A percentile compares a stretch with the other conserved stretches of the same genome.
Conservation (phyloP, 2,888 invertebrate genomes). For the Timema cristinae region DNA sequence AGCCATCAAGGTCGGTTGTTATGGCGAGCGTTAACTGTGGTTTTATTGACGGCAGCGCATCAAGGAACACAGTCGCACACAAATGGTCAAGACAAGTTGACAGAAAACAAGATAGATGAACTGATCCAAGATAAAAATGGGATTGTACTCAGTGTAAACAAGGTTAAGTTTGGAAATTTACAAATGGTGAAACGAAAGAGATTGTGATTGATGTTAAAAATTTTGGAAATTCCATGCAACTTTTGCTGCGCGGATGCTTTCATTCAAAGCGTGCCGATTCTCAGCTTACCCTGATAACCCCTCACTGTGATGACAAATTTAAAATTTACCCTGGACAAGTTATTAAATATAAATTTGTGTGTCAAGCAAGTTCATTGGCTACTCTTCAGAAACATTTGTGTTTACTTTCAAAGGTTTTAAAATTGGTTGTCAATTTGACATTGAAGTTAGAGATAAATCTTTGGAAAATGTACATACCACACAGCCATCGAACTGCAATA, state of each 20-base stretch:
- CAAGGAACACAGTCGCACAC: not conserved
- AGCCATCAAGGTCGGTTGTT: slow-evolving; percentile 58
- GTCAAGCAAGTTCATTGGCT: slow-evolving; percentile 57
- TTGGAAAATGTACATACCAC: not conserved
- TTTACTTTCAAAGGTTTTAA: slow-evolving; percentile 59
- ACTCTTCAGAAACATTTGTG: slow-evolving; percentile 56
- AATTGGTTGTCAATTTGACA: slow-evolving; percentile 55
- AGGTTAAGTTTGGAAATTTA: slow-evolving; percentile 44
- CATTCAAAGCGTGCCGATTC: slow-evolving; percentile 51
- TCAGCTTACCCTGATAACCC: slow-evolving; percentile 49
- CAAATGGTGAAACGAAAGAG: slow-evolving; percentile 45
- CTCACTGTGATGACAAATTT: slow-evolving; percentile 42
- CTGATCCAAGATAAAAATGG: slow-evolving; percentile 47
- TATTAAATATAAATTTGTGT: slow-evolving; percentile 49
- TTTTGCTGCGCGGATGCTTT: slow-evolving; percentile 51
- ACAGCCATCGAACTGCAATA: not conserved
- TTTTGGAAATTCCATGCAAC: slow-evolving; percentile 44
- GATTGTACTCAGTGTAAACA: slow-evolving; percentile 50
- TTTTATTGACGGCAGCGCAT: slow-evolving; percentile 33
- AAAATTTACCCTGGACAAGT: slow-evolving; percentile 47
- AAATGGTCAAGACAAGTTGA: not conserved
- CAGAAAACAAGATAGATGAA: not conserved
- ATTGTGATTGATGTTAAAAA: slow-evolving; percentile 50
- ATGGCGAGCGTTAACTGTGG: slow-evolving; percentile 58
- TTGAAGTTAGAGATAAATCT: slow-evolving; percentile 46